Base-by-base conservation (phyloP, 2,888 invertebrate species). In the Neelides folsomi region DNA sequence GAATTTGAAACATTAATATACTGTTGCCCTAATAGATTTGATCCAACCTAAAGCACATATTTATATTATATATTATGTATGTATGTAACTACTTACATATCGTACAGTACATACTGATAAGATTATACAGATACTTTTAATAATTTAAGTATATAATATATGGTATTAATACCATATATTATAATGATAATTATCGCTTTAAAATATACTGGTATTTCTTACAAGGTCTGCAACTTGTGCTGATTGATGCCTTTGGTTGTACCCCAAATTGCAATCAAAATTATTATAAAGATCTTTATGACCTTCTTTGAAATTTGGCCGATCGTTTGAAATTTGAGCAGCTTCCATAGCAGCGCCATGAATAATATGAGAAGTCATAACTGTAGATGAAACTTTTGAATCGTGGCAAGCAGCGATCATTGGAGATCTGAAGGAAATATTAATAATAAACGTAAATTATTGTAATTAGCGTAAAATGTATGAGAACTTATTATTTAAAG, bases 191-290 rank as follows among this genome's bases (percentile, higher is more conserved):
- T 20, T n/a, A n/a, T n/a, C n/a, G 35, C 36, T 12, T 16, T 40
- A 2, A 39, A 39, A 13, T 39, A n/a, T n/a, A n/a, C n/a, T 10
- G 13, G 13, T 35, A n/a, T 43, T 18, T 20, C 36, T 45, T 35
- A 58, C 46, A n/a, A 68, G 56, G 3, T 49, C 34, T 4, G 59
- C 63, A 4, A 69, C 48, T 1, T 66, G 59, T 5, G 52, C 52
- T 2, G 57, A 50, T 37, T 55, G 55, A 18, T 37, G 19, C 3
- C 15, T 47, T 50, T 46, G 49, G 1, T 16, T 50, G 43, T 55
- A 55, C 12, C 52, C 52, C n/a, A 39, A 43, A 35, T 60, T 47
- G 4, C 50, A 50, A 16, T 43, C 36, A n/a, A 60, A 41, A 10
- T 53, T 50, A 1, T 57, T 53, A 37, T 51, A 60, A 40, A 55